A percentile compares a stretch with the other conserved stretches of the same genome.
These are phyloP conservation scores for Tetramorium simillimum DNA, from an alignment of 1,140 invertebrate species.

Conservation along the genomic window DNA sequence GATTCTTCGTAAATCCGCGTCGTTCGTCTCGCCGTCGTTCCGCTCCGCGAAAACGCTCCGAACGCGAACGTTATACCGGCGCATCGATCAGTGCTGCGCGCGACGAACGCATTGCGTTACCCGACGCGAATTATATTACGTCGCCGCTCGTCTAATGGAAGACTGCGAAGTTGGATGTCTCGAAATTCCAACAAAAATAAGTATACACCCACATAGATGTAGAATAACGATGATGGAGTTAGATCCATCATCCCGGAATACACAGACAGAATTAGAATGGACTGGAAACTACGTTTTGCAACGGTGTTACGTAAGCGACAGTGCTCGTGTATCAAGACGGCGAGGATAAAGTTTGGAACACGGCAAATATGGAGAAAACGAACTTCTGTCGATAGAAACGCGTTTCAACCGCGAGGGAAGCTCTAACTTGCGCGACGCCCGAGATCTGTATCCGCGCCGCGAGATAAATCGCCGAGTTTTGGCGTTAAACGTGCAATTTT, in stretches of 20 bases:
- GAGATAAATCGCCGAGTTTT: constrained; percentile 24
- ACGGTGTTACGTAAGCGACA: neutral
- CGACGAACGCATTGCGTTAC: constrained; percentile 23
- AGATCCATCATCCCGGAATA: neutral
- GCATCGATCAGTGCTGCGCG: constrained; percentile 30
- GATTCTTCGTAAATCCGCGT: constrained; percentile 33
- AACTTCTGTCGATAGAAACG: neutral
- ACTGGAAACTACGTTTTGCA: neutral
- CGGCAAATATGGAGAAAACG: neutral
- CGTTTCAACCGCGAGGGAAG: neutral
- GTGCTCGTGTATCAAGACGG: neutral
- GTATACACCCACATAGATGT: neutral
- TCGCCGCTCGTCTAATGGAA: neutral
- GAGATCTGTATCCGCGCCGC: neutral
- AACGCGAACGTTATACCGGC: constrained; percentile 7
- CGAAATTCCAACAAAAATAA: neutral
- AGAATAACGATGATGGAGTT: neutral
- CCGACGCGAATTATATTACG: neutral
- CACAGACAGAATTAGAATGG: neutral
- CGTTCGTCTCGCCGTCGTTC: constrained; percentile 25
- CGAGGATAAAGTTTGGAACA: neutral
- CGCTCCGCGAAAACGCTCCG: neutral
- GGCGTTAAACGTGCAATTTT: constrained; percentile 20
- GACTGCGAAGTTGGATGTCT: neutral
- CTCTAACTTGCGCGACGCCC: neutral